phyloP scores from a whole-genome alignment of 2,113 vertebrate genomes.

The Emydocephalus ijimae region DNA sequence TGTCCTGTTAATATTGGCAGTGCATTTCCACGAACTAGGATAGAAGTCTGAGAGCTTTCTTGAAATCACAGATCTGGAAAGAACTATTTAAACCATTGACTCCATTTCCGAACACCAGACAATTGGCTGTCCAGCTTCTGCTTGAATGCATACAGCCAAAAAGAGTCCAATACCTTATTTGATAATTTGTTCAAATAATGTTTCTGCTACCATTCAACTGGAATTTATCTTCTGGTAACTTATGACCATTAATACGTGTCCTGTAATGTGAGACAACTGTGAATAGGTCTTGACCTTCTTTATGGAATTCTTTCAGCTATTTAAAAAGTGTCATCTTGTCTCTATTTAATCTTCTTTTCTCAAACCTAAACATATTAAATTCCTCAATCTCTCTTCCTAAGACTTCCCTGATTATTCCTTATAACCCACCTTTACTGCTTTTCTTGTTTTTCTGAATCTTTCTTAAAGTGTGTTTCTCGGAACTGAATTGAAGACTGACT shows the following conservation, averaged over 20 bases:
- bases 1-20: neutral
- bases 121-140: neutral
- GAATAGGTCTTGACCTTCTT: neutral
- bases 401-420: neutral
- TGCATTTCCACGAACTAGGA: neutral
- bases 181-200: neutral
- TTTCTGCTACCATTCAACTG: neutral
- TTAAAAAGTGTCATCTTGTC: neutral
- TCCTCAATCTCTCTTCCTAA: neutral
- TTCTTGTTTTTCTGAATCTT: neutral
- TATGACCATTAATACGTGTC: neutral
- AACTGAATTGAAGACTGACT: neutral
- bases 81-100: neutral
- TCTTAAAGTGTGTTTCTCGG: neutral
- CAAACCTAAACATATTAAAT: neutral
- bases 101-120: neutral
- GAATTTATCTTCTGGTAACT: neutral
- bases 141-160: neutral
- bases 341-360: neutral
- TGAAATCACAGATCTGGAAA: neutral
- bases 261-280: neutral
- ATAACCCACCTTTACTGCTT: neutral
- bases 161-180: neutral
- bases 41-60: neutral
- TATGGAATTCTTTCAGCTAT: neutral